A percentile compares a stretch with the other conserved stretches of the same genome.
Conservation (phyloP, 2,113 vertebrate species). For the Pseudolaguvia tuberculata region DNA sequence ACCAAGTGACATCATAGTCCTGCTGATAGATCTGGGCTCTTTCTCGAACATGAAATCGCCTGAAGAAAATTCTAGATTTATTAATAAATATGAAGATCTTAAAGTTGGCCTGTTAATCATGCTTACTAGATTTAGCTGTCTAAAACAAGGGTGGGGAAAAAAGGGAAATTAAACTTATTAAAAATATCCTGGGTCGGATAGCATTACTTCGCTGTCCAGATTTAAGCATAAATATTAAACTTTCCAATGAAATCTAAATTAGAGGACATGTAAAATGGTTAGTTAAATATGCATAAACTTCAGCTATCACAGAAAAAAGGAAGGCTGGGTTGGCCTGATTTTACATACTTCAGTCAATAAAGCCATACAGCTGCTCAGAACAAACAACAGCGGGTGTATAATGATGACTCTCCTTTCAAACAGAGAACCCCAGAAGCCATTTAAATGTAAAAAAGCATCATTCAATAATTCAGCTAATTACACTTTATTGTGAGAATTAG, state of each 20-base stretch:
- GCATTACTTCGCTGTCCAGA: conserved; percentile 5
- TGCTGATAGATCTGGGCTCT: conserved; percentile 18
- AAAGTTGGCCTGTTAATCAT: conserved; percentile 13
- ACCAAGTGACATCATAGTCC: conserved; percentile 18
- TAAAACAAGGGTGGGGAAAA: background rate
- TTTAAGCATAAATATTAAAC: conserved; percentile 36
- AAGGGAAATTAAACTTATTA: conserved; percentile 20
- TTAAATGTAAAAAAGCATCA: conserved; percentile 39
- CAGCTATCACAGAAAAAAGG: background rate
- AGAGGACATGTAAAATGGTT: conserved; percentile 19
- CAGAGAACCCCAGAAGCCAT: conserved; percentile 20
- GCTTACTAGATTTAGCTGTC: conserved; percentile 6
- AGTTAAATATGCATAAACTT: conserved; percentile 15
- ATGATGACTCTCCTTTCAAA: conserved; percentile 18
- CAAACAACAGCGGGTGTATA: conserved; percentile 16
- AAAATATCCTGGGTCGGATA: conserved; percentile 17
- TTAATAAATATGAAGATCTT: conserved; percentile 23
- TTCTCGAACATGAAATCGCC: conserved; percentile 11
- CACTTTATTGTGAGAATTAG: conserved; percentile 41
- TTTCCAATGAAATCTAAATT: conserved; percentile 24
- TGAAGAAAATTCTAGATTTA: conserved; percentile 18
- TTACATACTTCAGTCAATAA: conserved; percentile 7
- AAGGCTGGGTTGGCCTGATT: background rate
- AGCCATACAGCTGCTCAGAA: conserved; percentile 10
- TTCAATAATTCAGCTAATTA: conserved; percentile 57